A percentile compares a stretch with the other conserved stretches of the same genome.
Evolutionary conservation across 2,113 vertebrate genomes (phyloP).

Genomic region (Lontra canadensis): DNA sequence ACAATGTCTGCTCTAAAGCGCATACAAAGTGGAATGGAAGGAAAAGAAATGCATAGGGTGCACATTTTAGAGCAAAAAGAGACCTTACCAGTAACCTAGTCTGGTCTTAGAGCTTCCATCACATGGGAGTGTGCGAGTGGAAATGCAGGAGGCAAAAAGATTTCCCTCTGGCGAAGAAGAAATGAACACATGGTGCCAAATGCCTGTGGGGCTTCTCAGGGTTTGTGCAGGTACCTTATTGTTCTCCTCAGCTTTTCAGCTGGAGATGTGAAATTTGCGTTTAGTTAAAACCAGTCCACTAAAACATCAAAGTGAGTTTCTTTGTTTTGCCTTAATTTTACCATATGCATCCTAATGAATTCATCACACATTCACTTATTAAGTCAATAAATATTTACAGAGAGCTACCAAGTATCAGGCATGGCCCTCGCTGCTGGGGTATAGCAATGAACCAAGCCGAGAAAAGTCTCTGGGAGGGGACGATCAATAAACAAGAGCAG

Average conservation of each 20-base stretch:
- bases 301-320: slow-evolving; percentile 35
- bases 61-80: background rate
- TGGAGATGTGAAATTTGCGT: slow-evolving; percentile 39
- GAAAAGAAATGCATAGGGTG: background rate
- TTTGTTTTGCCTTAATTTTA: slow-evolving; percentile 19
- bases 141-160: background rate
- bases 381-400: slow-evolving; percentile 36
- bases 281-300: slow-evolving; percentile 50
- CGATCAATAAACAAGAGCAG: background rate
- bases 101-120: slow-evolving; percentile 15
- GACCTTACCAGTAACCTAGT: background rate
- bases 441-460: background rate
- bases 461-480: background rate
- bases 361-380: slow-evolving; percentile 14
- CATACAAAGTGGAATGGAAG: background rate
- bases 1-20: background rate
- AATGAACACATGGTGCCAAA: background rate
- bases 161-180: background rate
- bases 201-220: background rate
- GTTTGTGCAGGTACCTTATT: background rate
- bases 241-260: slow-evolving; percentile 12
- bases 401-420: background rate
- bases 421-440: background rate
- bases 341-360: background rate
- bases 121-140: background rate